phyloP scores from a whole-genome alignment of 2,888 invertebrate species.

The Sepiola atlantica region DNA sequence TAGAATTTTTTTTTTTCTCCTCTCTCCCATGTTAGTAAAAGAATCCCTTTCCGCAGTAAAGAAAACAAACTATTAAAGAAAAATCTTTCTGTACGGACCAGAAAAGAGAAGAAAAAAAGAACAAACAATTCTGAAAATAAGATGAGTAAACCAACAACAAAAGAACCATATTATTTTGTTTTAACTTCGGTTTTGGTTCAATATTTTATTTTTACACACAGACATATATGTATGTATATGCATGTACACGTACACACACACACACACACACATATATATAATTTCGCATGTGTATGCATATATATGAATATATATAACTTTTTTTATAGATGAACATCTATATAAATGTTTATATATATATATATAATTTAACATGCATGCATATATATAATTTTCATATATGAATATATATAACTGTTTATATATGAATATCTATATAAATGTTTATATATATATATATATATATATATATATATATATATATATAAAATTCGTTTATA shows the following conservation, averaged over 20 bases:
- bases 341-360: neutral
- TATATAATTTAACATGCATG: neutral
- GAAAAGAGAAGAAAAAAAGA: neutral
- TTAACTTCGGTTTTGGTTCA: neutral
- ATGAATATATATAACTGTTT: neutral
- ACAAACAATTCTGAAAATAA: neutral
- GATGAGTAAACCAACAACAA: no score
- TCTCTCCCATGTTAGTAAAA: neutral
- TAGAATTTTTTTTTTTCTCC: neutral
- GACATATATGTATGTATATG: neutral
- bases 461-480: neutral
- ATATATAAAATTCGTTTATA: no score
- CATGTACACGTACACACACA: neutral
- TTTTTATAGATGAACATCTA: neutral
- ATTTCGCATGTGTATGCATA: neutral
- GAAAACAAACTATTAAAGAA: no score
- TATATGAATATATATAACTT: neutral
- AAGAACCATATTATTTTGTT: neutral
- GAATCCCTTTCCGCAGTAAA: neutral
- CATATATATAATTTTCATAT: neutral
- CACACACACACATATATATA: neutral
- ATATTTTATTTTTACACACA: conserved; percentile 2
- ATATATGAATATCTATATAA: no score
- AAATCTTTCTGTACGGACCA: neutral
- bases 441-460: no score